Evolutionary conservation across 2,797 vertebrate genomes (phyloP).

Genomic region (Garrulus glandarius): DNA sequence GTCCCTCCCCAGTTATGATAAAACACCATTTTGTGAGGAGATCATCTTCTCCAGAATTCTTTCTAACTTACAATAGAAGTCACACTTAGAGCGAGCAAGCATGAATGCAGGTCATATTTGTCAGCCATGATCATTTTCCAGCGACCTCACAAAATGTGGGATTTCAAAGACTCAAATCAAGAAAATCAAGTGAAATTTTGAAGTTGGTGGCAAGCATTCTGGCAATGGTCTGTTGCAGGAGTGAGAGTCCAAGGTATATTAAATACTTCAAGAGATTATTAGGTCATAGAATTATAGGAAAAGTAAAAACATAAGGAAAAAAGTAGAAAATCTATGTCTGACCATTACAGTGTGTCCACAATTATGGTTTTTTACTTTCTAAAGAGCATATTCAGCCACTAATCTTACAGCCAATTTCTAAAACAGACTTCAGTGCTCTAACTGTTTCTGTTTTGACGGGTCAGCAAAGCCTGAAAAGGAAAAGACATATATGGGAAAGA

Average conservation of each 20-base stretch:
- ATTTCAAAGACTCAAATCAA: not conserved
- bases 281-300: not conserved
- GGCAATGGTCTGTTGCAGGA: not conserved
- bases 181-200: not conserved
- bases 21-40: not conserved
- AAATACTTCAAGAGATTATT: not conserved
- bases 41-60: not conserved
- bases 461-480: not conserved
- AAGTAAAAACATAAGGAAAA: not conserved
- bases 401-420: not conserved
- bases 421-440: not conserved
- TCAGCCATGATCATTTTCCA: not conserved
- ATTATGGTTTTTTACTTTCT: not conserved
- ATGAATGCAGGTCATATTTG: not conserved
- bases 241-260: not conserved
- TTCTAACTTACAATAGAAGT: not conserved
- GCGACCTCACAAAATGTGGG: not conserved
- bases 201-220: not conserved
- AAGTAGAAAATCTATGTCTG: not conserved
- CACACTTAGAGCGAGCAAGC: not conserved
- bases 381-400: not conserved
- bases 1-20: not conserved
- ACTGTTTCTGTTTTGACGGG: not conserved
- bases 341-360: not conserved
- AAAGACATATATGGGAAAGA: not conserved